Evolutionary conservation across 2,888 invertebrate species (phyloP), one percentile per base, ranked within the genome.

Genomic region (Acanthosepion pharaonis): DNA sequence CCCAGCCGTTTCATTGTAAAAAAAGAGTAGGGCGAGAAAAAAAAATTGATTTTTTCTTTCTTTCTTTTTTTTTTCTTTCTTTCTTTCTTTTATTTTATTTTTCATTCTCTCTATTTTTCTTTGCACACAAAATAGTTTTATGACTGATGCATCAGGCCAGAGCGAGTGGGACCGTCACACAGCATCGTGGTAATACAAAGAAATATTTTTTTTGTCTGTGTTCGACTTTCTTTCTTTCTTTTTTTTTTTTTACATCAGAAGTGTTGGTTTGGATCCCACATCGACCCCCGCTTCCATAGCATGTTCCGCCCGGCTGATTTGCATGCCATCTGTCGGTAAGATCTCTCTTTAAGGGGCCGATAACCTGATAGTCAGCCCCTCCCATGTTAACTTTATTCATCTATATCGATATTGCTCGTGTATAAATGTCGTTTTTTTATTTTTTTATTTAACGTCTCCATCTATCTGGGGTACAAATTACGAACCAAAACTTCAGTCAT

Each of bases 251-350:
- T 78, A 64, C 25, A 25, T 0, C 6, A 15, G 4, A n/a, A 15
- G 78, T 78, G 78, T 78, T 78, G 5, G n/a, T 78, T 15, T n/a
- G 0, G n/a, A 33, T 23, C 23, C 59, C 78, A 11, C 78, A 78
- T 33, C 78, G n/a, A n/a, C n/a, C n/a, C n/a, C 15, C 42, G 42
- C 15, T 11, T 33, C 23, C n/a, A 2, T n/a, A 4, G 78, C 78
- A 15, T 78, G 78, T 78, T 78, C 78, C 78, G 78, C 78, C 78
- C n/a, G 78, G 78, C 33, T 78, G 78, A 78, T 78, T 78, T 78
- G 78, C 78, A n/a, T n/a, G 78, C 78, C 78, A 78, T 78, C 78
- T 78, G 78, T 78, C 78, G 78, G 78, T n/a, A n/a, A 78, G 78
- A 78, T 78, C n/a, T 78, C 78, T n/a, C 78, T 78, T 78, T 15